Evolutionary conservation across 2,797 vertebrate species (phyloP), one percentile per base, ranked within the genome.

Genomic region (Propithecus deckenii): DNA sequence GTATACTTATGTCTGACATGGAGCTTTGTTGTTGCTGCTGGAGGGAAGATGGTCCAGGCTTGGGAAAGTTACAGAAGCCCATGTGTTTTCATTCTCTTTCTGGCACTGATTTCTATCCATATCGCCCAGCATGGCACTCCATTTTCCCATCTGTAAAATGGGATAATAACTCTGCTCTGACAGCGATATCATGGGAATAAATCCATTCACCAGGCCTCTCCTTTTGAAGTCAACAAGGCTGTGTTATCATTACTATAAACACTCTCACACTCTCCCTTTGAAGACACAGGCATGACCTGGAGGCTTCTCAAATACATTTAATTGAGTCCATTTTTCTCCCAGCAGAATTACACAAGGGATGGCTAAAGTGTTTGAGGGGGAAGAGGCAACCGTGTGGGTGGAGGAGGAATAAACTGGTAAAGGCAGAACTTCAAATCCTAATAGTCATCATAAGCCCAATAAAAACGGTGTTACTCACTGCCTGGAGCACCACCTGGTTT

Each of bases 271-370:
- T 95, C 91, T 98, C 86, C 95, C 96, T 98, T 98, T 97, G 98
- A 98, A 98, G 98, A 97, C 95, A 88, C 92, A 93, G 86, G 96
- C 94, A 89, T 84, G 59, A 97, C 95, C 97, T 67, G 93, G 89
- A 98, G 97, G 97, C 96, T 95, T 97, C 97, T 98, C 93, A 97
- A 94, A 94, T 84, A 97, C 91, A 94, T 98, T 97, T 98, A 97
- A 98, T 97, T 96, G 96, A 91, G 87, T 97, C 89, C 86, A 76
- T 63, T 98, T 97, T 81, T 71, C 95, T 98, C 96, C 96, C 94
- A 63, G 61, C 93, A 96, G 98, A 98, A 76, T 83, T 95, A 75
- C 25, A 43, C 86, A 76, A 59, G 55, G 61, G 38, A 91, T 91
- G 78, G 86, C 94, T 88, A 94, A 94, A 0, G 46, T 94, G 97